These are phyloP conservation scores for Temnothorax rugatulus DNA, from an alignment of 2,888 invertebrate species.

Conservation along the genomic window DNA sequence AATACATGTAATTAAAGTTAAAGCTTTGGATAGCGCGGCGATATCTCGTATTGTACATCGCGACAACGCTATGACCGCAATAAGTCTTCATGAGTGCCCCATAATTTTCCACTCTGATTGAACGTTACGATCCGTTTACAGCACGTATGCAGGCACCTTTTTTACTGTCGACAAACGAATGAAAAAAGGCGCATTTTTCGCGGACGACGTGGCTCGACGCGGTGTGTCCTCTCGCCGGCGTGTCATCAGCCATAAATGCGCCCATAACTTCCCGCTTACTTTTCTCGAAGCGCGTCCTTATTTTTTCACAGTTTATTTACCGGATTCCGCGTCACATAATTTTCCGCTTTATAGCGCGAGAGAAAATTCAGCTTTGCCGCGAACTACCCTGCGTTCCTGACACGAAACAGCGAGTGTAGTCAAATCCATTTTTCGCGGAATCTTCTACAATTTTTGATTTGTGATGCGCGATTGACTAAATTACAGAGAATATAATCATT, in stretches of 20 bases:
- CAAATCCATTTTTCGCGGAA: slow-evolving; percentile 16
- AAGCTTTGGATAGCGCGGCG: background rate
- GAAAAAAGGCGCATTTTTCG: slow-evolving; percentile 38
- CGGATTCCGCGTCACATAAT: slow-evolving; percentile 43
- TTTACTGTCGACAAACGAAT: slow-evolving; percentile 41
- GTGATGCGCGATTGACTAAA: background rate
- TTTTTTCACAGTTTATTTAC: slow-evolving; percentile 53
- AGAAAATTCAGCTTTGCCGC: slow-evolving; percentile 14
- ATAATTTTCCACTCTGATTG: slow-evolving; percentile 45
- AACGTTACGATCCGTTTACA: slow-evolving; percentile 52
- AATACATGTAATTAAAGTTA: slow-evolving; percentile 7
- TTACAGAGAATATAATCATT: background rate
- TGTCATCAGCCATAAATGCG: slow-evolving; percentile 47
- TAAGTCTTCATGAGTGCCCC: slow-evolving; percentile 40
- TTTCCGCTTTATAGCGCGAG: slow-evolving; percentile 38
- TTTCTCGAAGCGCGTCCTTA: slow-evolving; percentile 28
- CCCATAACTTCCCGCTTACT: slow-evolving; percentile 43
- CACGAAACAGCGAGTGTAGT: background rate
- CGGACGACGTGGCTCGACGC: slow-evolving; percentile 2
- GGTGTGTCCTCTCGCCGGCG: background rate
- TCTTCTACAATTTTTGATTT: background rate
- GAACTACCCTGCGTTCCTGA: background rate
- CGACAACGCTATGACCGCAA: background rate
- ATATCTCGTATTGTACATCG: slow-evolving; percentile 2
- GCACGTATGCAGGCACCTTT: background rate